phyloP scores from a whole-genome alignment of 1,140 invertebrate species.

The Plectrocnemia conspersa region DNA sequence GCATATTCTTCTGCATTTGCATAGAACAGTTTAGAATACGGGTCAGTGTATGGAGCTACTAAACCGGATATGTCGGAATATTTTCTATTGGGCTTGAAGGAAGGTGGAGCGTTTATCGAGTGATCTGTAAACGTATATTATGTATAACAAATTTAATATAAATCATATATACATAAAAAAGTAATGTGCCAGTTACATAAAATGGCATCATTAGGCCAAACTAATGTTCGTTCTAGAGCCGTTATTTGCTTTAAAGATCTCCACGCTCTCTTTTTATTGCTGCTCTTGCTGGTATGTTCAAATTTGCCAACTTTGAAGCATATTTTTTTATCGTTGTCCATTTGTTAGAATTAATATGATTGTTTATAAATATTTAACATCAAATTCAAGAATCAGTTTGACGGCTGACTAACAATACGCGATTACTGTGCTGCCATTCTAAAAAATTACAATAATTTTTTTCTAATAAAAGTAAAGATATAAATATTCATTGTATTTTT shows the following conservation, averaged over 20 bases:
- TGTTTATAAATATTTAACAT: neutral
- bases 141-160: conserved; percentile 1
- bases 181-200: conserved; percentile 57
- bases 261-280: conserved; percentile 70
- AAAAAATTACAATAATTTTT: too few species aligned
- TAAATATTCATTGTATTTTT: too few species aligned
- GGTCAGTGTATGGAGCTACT: conserved; percentile 82
- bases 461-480: too few species aligned
- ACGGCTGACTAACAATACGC: too few species aligned
- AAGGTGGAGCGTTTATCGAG: conserved; percentile 84
- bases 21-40: conserved; percentile 82
- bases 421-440: too few species aligned
- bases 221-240: conserved; percentile 63
- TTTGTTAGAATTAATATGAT: neutral
- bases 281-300: conserved; percentile 38
- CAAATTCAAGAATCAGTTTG: neutral
- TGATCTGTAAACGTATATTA: conserved; percentile 55
- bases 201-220: conserved; percentile 63
- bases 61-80: conserved; percentile 91
- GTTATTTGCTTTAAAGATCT: conserved; percentile 75
- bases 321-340: conserved; percentile 29
- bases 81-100: conserved; percentile 85
- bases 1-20: conserved; percentile 81
- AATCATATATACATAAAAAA: neutral
- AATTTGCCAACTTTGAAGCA: conserved; percentile 30